A percentile compares a stretch with the other conserved stretches of the same genome.
Evolutionary conservation across 2,888 invertebrate species (phyloP).

Genomic region (Dinocampus coccinellae): DNA sequence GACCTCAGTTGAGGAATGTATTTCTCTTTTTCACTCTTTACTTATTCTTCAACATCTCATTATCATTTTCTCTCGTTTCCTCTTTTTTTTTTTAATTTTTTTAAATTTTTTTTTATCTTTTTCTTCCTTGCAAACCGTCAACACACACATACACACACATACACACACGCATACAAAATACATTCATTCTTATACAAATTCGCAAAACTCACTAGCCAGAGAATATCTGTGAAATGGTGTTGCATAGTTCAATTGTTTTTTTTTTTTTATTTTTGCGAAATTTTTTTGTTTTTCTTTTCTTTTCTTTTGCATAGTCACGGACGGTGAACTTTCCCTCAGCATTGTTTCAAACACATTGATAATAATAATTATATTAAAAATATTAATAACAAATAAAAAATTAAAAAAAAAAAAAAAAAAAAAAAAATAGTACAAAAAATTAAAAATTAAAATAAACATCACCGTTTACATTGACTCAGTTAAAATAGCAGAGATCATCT

Average conservation of each 20-base stretch:
- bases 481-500: conserved; percentile 15
- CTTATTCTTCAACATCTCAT: conserved; percentile 17
- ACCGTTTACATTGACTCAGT: conserved; percentile 36
- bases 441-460: conserved; percentile 23
- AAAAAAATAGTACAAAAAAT: too few species aligned
- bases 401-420: too few species aligned
- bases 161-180: conserved; percentile 30
- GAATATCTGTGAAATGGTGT: conserved; percentile 37
- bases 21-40: conserved; percentile 10
- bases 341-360: background rate
- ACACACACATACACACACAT: conserved; percentile 30
- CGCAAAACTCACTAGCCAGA: conserved; percentile 40
- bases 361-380: conserved; percentile 16
- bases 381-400: conserved; percentile 5
- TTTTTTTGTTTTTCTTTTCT: too few species aligned
- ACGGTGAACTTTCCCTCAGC: conserved; percentile 43
- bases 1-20: conserved; percentile 23
- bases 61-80: conserved; percentile 40
- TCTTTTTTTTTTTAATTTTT: conserved; percentile 32
- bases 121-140: background rate
- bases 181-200: conserved; percentile 11
- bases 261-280: background rate
- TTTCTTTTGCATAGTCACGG: conserved; percentile 37
- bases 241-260: conserved; percentile 21
- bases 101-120: background rate